Conservation (phyloP, 2,797 vertebrate species). For the Phalloptychus januarius region DNA sequence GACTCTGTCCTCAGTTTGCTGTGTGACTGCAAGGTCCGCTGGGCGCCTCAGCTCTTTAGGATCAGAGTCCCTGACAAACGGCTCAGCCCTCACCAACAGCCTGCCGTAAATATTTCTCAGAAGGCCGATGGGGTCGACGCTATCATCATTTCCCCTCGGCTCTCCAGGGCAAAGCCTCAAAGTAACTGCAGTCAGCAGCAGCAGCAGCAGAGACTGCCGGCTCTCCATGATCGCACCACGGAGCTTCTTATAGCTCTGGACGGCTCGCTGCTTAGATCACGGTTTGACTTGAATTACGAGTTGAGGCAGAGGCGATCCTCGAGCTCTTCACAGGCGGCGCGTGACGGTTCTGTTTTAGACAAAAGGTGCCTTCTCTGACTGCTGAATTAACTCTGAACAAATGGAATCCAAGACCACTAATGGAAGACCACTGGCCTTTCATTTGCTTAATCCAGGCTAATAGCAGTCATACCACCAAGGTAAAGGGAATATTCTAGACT, state of each 20-base stretch:
- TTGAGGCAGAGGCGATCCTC: constrained; percentile 15
- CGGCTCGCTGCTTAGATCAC: constrained; percentile 42
- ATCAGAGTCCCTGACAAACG: constrained; percentile 42
- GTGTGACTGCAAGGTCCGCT: constrained; percentile 23
- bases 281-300: constrained; percentile 36
- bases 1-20: constrained; percentile 26
- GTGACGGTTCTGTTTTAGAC: constrained; percentile 67
- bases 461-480: constrained; percentile 40
- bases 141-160: constrained; percentile 40
- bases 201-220: constrained; percentile 56
- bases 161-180: constrained; percentile 43
- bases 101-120: constrained; percentile 61
- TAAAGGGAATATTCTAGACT: not conserved
- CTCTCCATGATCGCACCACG: constrained; percentile 59
- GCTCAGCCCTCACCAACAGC: constrained; percentile 51
- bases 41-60: constrained; percentile 25
- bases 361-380: constrained; percentile 65
- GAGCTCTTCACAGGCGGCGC: constrained; percentile 20
- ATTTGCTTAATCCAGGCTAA: constrained; percentile 64
- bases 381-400: constrained; percentile 37
- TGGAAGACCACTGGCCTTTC: constrained; percentile 62
- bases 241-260: constrained; percentile 19
- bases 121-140: constrained; percentile 55
- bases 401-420: constrained; percentile 53
- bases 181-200: constrained; percentile 60